Evolutionary conservation across 2,888 invertebrate species (phyloP), one percentile per base, ranked within the genome.

Genomic region (Drosophila neotestacea): DNA sequence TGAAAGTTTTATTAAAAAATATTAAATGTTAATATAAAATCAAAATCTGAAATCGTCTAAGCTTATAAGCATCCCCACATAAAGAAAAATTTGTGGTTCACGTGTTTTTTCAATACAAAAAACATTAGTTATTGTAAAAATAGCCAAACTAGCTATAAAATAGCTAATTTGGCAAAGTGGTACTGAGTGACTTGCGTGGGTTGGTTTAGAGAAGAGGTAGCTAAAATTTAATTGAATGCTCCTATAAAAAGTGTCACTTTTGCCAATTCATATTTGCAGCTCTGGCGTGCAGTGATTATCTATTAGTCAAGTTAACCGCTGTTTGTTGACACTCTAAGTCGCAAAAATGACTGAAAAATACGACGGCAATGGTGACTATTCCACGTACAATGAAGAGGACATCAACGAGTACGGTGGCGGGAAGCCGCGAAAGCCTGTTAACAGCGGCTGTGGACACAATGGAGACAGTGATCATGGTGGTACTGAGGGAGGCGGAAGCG

Each of bases 351-450:
- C 92, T 61, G 93, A 93, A 71, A 85, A 91, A 66, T 93, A 91
- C 80, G 93, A 92, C 59, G 92, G 92, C 60, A 92, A 93, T 79
- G 92, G 92, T 56, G 92, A 92, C 67, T 92, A 91, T 72, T 88
- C 92, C 59, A 77, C 88, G 42, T 92, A 91, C 68, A 90, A 88
- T 55, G 92, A 92, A 67, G 92, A 92, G 50, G 92, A 92, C 66
- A 88, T 77, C 70, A 90, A 85, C 65, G 92, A 92, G 66, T 92
- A 91, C 61, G 87, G 90, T 2, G 60, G 58, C 4, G 54, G 41
- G 3, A 85, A 92, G 39, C 77, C 89, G 27, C 91, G 92, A 9
- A 92, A 92, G 65, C 77, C 79, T 46, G 75, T 56, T 27, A 46
- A 65, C 28, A 62, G 77, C 16, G 59, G 92, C 88, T 73, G 85